Percentiles rank a stretch among this genome's conserved stretches.
Conservation (phyloP, 2,797 vertebrate species). For the Phoxinus dragarum region DNA sequence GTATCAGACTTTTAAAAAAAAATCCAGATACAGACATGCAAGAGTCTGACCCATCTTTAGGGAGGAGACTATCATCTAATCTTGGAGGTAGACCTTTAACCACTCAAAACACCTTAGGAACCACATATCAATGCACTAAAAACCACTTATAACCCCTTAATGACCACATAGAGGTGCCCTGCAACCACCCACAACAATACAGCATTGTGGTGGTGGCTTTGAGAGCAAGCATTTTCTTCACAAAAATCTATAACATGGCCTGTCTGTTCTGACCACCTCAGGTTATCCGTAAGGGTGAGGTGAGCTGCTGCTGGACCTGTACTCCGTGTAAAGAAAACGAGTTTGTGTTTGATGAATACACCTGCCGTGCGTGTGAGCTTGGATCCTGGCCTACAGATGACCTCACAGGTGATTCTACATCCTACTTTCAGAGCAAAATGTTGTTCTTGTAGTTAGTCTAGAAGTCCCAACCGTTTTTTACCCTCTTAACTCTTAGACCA, state of each 20-base stretch:
- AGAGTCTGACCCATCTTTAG: not conserved
- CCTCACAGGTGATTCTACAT: slow-evolving; percentile 86
- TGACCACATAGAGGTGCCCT: not conserved
- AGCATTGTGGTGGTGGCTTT: not conserved
- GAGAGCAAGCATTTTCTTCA: not conserved
- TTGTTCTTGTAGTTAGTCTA: slow-evolving; percentile 2
- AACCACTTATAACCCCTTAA: not conserved
- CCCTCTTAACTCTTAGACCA: slow-evolving; percentile 3
- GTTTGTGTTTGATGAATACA: slow-evolving; percentile 96
- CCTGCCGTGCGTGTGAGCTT: slow-evolving; percentile 91
- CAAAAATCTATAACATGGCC: not conserved
- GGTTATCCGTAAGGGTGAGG: slow-evolving; percentile 99
- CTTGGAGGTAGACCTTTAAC: not conserved
- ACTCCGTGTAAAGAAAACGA: slow-evolving; percentile 99
- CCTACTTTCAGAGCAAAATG: not conserved
- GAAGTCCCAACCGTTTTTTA: not conserved
- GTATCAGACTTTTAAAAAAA: too few relatives aligned
- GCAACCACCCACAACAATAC: not conserved
- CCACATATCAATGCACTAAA: slow-evolving; percentile 13
- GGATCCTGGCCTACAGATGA: slow-evolving; percentile 95
- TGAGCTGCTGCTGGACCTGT: slow-evolving; percentile 99
- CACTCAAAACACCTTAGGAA: not conserved
- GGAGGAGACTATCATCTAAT: not conserved
- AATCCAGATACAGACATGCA: not conserved
- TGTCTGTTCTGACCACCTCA: slow-evolving; percentile 61